phyloP scores from a whole-genome alignment of 2,797 vertebrate species.

The Argyrosomus regius region DNA sequence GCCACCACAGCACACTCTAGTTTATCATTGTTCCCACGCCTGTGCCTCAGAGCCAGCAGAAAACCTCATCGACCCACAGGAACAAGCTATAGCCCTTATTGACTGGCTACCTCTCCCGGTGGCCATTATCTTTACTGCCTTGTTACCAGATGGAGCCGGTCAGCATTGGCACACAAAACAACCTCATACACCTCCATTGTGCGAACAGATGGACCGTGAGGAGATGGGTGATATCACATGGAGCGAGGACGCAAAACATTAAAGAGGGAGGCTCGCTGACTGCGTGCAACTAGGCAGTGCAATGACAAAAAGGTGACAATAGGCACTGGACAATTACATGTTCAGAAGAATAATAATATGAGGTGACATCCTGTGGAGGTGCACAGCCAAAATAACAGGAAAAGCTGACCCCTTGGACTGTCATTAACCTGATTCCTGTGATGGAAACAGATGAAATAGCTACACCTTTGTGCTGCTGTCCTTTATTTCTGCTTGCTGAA shows the following conservation, averaged over 20 bases:
- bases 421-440: background rate
- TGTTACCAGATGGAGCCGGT: slow-evolving; percentile 69
- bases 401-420: background rate
- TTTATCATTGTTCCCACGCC: slow-evolving; percentile 36
- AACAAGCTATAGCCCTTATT: slow-evolving; percentile 45
- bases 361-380: slow-evolving; percentile 16
- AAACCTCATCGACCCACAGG: slow-evolving; percentile 53
- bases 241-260: slow-evolving; percentile 45
- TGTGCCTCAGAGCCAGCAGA: slow-evolving; percentile 29
- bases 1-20: background rate
- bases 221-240: slow-evolving; percentile 53
- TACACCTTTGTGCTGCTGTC: background rate
- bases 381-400: slow-evolving; percentile 1
- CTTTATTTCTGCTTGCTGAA: background rate
- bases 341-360: slow-evolving; percentile 20
- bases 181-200: slow-evolving; percentile 33
- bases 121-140: slow-evolving; percentile 64
- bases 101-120: slow-evolving; percentile 55
- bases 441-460: background rate
- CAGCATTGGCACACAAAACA: slow-evolving; percentile 50
- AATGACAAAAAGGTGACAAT: background rate
- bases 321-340: background rate
- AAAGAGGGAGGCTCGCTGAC: slow-evolving; percentile 26
- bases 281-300: slow-evolving; percentile 1
- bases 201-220: slow-evolving; percentile 73